These are phyloP conservation scores for Synanthedon myopaeformis DNA, from an alignment of 2,888 invertebrate genomes.

Conservation along the genomic window DNA sequence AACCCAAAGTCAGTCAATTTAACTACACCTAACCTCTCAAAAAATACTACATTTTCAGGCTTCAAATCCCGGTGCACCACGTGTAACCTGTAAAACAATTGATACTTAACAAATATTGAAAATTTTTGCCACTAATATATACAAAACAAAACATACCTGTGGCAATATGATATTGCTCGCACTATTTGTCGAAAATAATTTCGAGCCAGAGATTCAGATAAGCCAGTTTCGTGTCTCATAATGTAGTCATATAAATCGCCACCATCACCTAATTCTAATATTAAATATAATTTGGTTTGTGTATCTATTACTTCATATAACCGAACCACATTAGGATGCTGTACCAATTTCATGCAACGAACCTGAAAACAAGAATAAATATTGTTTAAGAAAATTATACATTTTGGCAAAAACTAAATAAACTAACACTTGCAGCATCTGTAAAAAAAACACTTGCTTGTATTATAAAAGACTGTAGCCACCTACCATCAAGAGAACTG, in stretches of 20 bases:
- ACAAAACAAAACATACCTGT: constrained; percentile 71
- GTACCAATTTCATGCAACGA: constrained; percentile 98
- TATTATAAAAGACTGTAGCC: too few species aligned
- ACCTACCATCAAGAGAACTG: too few species aligned
- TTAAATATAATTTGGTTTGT: constrained; percentile 95
- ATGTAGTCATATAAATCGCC: constrained; percentile 99
- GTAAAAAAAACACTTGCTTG: too few species aligned
- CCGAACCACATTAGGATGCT: constrained; percentile 98
- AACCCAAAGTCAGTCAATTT: constrained; percentile 99
- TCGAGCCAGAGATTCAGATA: constrained; percentile 84
- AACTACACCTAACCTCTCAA: constrained; percentile 95
- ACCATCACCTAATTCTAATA: constrained; percentile 97
- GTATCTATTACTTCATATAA: constrained; percentile 99
- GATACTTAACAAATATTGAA: not conserved
- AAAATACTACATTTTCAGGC: constrained; percentile 99
- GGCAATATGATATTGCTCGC: constrained; percentile 97
- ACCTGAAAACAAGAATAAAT: constrained; percentile 66
- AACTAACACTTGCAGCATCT: too few species aligned
- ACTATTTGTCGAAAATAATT: constrained; percentile 98
- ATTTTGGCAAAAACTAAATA: not conserved
- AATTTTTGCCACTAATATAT: not conserved
- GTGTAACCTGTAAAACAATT: constrained; percentile 61
- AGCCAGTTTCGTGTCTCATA: constrained; percentile 92
- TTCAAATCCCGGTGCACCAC: constrained; percentile 90
- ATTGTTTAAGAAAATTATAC: not conserved